Evolutionary conservation across 2,888 invertebrate species (phyloP).

Genomic region (Ptychoptera albimana): DNA sequence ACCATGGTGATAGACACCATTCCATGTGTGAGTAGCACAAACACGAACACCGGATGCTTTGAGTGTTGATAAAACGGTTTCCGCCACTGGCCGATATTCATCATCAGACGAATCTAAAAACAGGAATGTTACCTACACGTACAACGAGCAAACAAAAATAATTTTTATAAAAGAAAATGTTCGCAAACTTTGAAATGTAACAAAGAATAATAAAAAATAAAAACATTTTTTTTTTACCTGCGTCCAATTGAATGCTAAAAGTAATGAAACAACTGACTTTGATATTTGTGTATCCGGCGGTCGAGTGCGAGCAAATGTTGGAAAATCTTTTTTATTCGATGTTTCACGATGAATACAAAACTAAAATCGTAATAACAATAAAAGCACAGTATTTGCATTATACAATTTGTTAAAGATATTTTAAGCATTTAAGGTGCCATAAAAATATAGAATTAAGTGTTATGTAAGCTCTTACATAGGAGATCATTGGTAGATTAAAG

Average conservation of each 20-base stretch:
- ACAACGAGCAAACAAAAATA: constrained; percentile 1
- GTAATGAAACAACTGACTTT: constrained; percentile 74
- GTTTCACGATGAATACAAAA: constrained; percentile 82
- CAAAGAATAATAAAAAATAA: constrained; percentile 7
- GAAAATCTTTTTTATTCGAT: constrained; percentile 73
- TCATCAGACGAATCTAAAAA: constrained; percentile 65
- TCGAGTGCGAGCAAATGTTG: constrained; percentile 81
- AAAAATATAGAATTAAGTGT: neutral
- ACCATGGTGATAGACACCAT: constrained; percentile 62
- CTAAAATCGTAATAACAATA: constrained; percentile 34
- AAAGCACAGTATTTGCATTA: neutral
- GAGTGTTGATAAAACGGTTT: constrained; percentile 58
- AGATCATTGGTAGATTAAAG: constrained; percentile 90
- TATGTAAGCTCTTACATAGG: constrained; percentile 58
- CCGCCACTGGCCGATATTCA: constrained; percentile 60
- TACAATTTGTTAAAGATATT: neutral
- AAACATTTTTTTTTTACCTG: constrained; percentile 56
- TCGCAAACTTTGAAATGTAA: constrained; percentile 3
- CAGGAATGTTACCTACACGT: constrained; percentile 57
- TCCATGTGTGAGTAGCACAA: constrained; percentile 45
- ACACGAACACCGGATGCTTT: constrained; percentile 54
- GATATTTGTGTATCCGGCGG: constrained; percentile 91
- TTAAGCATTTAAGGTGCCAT: neutral
- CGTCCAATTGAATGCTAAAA: constrained; percentile 78
- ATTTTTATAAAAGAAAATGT: neutral